These are phyloP conservation scores for Sinella curviseta DNA, from an alignment of 1,140 invertebrate genomes.

Conservation along the genomic window DNA sequence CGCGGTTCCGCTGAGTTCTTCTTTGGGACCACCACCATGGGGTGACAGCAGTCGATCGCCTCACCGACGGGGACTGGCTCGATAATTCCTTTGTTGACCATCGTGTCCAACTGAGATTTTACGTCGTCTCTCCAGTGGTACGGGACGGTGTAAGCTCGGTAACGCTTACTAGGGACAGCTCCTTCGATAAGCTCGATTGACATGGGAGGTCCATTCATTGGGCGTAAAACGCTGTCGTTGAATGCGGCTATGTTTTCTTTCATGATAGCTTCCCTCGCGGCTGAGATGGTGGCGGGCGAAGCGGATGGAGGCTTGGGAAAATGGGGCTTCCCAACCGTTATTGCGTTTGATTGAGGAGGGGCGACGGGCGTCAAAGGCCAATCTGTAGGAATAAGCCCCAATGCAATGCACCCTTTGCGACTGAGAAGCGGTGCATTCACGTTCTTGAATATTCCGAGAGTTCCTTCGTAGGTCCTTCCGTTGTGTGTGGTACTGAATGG, in stretches of 20 bases:
- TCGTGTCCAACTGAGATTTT: conserved; percentile 41
- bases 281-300: background rate
- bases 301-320: no score
- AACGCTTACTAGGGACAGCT: background rate
- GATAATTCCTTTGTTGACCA: conserved; percentile 50
- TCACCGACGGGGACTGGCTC: conserved; percentile 48
- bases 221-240: background rate
- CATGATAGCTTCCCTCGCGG: background rate
- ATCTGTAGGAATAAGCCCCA: background rate
- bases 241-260: background rate
- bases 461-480: background rate
- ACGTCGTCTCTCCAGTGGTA: conserved; percentile 11
- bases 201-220: background rate
- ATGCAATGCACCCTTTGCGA: background rate
- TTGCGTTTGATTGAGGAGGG: background rate
- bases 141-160: background rate
- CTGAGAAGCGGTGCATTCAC: background rate
- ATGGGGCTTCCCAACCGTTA: background rate
- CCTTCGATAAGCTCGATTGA: background rate
- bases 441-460: background rate
- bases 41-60: conserved; percentile 49
- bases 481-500: background rate
- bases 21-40: conserved; percentile 10
- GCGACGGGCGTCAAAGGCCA: background rate
- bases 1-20: conserved; percentile 11